Base-by-base conservation (phyloP, 2,888 invertebrate genomes). In the Elegia similella region DNA sequence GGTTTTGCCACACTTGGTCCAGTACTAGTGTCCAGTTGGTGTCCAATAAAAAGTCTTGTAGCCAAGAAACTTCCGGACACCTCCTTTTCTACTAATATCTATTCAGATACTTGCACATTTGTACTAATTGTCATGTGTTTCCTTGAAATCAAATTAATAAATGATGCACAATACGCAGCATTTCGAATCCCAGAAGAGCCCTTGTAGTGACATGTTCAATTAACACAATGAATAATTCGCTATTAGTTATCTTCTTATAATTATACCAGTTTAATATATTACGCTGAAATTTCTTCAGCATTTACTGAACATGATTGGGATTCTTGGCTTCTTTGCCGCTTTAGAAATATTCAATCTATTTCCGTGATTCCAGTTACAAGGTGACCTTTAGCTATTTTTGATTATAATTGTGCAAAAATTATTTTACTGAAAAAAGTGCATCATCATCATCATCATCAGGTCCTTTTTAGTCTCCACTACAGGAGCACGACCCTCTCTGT, bases 351-450 rank as follows among this genome's bases (percentile, higher is more conserved):
- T 7, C 30, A 23, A 13, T 32, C 48, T 32, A 32, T 48, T 48
- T 46, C 46, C 30, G 32, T 32, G n/a, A 32, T 32, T 48, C 15
- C 13, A 48, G 32, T 32, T 15, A 58, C 60, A 68, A 68, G 68
- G 66, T 67, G 46, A 46, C 62, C 52, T 29, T 50, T 16, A 15
- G 52, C 58, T 53, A 56, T 50, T 67, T n/a, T 67, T 16, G 16
- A 0, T 17, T 16, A 50, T 50, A 34, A 50, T 52, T 7, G 34
- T 16, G 13, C 32, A 0, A 48, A 32, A 13, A 48, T 48, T 10
- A 43, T 43, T 23, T 43, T 12, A 38, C n/a, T 38, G 38, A 38
- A 38, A 38, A 38, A 38, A 12, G 23, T 38, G n/a, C 38, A 38
- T n/a, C 2, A 38, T 2, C n/a, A n/a, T n/a, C n/a, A n/a, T n/a